Conservation (phyloP, 1,140 invertebrate species). For the Plodia interpunctella region DNA sequence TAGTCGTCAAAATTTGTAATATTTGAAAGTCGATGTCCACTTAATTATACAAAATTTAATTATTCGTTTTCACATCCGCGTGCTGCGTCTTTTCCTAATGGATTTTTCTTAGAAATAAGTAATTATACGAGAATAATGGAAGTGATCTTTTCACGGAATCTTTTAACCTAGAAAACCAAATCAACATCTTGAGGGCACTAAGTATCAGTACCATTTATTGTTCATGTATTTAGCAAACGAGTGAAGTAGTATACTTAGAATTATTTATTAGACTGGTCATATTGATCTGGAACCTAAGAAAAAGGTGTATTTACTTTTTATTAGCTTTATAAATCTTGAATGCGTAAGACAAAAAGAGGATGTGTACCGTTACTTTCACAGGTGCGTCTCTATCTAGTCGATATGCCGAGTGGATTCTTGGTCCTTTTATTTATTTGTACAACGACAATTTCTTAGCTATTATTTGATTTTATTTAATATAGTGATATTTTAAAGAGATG, state of each 20-base stretch:
- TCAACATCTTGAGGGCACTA: neutral
- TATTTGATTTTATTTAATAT: constrained; percentile 6
- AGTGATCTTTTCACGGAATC: neutral
- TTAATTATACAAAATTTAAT: no score
- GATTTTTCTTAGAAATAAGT: neutral
- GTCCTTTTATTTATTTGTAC: no score
- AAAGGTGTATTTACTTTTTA: constrained; percentile 18
- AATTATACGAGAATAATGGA: neutral
- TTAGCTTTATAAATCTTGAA: constrained; percentile 23
- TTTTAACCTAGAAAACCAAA: neutral
- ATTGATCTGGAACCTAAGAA: neutral
- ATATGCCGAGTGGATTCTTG: constrained; percentile 2
- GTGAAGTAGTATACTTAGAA: neutral
- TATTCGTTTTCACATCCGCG: no score
- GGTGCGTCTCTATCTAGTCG: constrained; percentile 20
- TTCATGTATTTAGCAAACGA: neutral
- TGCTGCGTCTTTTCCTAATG: neutral
- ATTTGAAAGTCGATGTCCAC: no score
- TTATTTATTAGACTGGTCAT: no score
- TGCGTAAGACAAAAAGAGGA: constrained; percentile 22
- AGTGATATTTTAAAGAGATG: no score
- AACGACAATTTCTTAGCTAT: neutral
- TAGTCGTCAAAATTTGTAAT: no score
- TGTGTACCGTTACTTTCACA: constrained; percentile 28
- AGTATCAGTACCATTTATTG: neutral